A percentile compares a stretch with the other conserved stretches of the same genome.
These are phyloP conservation scores for Drosophila hydei DNA, from an alignment of 1,140 invertebrate genomes.

Conservation along the genomic window DNA sequence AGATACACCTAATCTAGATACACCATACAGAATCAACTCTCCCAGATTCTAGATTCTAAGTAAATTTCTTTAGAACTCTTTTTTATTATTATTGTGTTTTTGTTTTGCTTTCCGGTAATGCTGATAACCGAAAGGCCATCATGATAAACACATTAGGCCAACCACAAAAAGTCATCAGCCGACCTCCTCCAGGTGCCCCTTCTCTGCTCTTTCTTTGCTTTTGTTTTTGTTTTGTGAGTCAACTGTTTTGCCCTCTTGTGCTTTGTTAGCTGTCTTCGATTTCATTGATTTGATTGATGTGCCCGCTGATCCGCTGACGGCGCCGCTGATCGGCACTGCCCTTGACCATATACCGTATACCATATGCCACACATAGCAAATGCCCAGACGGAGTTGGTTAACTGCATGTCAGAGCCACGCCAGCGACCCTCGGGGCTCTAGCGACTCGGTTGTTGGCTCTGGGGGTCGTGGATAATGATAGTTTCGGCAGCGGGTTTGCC, in stretches of 20 bases:
- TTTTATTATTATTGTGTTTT: constrained; percentile 8
- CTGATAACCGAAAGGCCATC: constrained; percentile 39
- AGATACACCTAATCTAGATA: too few relatives aligned
- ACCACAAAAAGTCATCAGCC: constrained; percentile 59
- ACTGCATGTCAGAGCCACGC: constrained; percentile 59
- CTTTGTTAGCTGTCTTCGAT: constrained; percentile 67
- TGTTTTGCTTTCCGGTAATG: constrained; percentile 25
- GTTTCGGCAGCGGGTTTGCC: constrained; percentile 32
- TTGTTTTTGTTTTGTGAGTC: background rate
- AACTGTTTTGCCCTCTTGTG: constrained; percentile 21
- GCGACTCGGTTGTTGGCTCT: constrained; percentile 11
- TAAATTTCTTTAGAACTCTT: background rate
- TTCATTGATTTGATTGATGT: constrained; percentile 78
- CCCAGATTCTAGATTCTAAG: too few relatives aligned
- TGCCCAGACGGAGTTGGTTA: constrained; percentile 38
- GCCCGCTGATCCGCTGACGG: constrained; percentile 69
- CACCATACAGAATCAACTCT: too few relatives aligned
- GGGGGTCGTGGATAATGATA: constrained; percentile 63
- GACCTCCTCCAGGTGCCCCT: constrained; percentile 19
- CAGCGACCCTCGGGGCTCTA: constrained; percentile 65
- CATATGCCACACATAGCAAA: constrained; percentile 36
- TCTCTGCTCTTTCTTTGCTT: background rate
- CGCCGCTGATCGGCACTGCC: constrained; percentile 47
- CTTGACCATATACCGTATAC: constrained; percentile 66
- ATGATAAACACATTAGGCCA: constrained; percentile 61